phyloP scores from a whole-genome alignment of 2,797 vertebrate genomes.

The Capromys pilorides region DNA sequence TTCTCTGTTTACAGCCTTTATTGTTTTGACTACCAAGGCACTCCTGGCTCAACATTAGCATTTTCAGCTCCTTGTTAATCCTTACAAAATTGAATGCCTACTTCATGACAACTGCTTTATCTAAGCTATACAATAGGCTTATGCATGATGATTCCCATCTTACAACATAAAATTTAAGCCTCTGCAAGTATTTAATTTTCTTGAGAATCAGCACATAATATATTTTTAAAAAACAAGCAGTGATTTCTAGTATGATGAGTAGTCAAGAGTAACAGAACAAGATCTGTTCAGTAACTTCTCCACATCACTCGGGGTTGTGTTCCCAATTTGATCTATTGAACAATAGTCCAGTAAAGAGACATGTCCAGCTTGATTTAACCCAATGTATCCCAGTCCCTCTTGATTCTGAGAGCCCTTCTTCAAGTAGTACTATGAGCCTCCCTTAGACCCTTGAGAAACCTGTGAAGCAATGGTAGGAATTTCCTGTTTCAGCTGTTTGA shows the following conservation, averaged over 20 bases:
- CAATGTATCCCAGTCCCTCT: background rate
- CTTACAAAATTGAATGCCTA: background rate
- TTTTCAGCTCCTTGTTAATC: background rate
- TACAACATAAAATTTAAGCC: background rate
- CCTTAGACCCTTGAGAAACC: background rate
- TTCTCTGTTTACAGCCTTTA: background rate
- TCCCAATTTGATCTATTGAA: background rate
- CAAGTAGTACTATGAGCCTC: background rate
- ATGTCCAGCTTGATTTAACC: background rate
- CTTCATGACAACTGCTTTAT: background rate
- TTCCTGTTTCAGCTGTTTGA: background rate
- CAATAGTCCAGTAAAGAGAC: conserved; percentile 13
- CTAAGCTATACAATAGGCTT: background rate
- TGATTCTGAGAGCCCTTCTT: background rate
- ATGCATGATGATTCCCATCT: background rate
- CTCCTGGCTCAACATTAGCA: background rate
- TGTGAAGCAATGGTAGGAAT: background rate
- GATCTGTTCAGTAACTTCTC: background rate
- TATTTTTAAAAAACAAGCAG: background rate
- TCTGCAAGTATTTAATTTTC: background rate
- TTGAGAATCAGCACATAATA: conserved; percentile 33
- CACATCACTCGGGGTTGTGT: background rate
- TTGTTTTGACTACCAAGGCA: background rate
- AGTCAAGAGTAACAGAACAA: background rate
- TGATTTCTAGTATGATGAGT: conserved; percentile 20